phyloP scores from a whole-genome alignment of 2,888 invertebrate species.

The Tipula vernalis region DNA sequence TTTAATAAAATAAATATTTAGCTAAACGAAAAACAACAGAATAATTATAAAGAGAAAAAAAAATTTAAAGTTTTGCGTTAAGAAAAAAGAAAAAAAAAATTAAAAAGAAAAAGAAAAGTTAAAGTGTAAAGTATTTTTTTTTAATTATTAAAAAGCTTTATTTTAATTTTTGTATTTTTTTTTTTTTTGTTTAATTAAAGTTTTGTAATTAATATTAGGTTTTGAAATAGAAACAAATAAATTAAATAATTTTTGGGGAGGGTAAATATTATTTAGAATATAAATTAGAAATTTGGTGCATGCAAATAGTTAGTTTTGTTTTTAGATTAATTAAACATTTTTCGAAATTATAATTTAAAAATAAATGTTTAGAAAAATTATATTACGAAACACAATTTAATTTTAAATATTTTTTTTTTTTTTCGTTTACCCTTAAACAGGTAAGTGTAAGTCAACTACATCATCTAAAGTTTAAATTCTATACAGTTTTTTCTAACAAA shows the following conservation, averaged over 20 bases:
- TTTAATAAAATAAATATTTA: not conserved
- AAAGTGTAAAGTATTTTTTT: not conserved
- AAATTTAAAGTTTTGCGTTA: not conserved
- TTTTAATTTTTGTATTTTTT: not conserved
- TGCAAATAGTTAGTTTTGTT: not conserved
- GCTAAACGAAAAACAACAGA: not conserved
- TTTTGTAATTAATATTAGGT: not conserved
- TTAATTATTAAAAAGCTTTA: not conserved
- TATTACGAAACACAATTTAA: not conserved
- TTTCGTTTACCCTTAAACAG: not conserved
- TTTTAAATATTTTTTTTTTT: not conserved
- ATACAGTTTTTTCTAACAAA: not conserved
- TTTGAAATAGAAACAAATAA: not conserved
- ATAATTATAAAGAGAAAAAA: not conserved
- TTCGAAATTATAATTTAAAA: not conserved
- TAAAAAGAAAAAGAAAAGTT: not conserved
- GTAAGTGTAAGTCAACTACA: not conserved
- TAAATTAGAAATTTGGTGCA: not conserved
- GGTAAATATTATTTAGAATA: not conserved
- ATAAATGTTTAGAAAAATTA: not conserved
- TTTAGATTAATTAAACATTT: not conserved
- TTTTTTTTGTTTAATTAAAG: not conserved
- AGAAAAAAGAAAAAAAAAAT: not conserved
- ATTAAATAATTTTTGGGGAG: not conserved
- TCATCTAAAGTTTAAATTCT: not conserved